A percentile compares a stretch with the other conserved stretches of the same genome.
These are phyloP conservation scores for Hylaeus anthracinus DNA, from an alignment of 1,140 invertebrate genomes.

Conservation along the genomic window DNA sequence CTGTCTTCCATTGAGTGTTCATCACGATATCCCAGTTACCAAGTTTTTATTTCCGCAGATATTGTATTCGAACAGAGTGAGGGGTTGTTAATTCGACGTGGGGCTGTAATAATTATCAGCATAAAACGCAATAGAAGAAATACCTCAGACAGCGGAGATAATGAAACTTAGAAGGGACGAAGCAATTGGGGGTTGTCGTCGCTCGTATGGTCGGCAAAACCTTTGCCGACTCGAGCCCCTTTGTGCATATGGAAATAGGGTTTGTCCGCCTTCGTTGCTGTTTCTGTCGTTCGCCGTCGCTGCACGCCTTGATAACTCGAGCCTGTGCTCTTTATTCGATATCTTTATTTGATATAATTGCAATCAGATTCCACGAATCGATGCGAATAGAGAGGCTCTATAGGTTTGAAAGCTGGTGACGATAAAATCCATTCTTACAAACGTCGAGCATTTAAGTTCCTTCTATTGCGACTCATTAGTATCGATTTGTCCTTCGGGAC, in stretches of 20 bases:
- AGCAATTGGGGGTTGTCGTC: constrained; percentile 55
- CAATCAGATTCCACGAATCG: constrained; percentile 1
- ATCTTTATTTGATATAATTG: background rate
- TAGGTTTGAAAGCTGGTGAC: background rate
- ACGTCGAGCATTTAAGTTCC: constrained; percentile 6
- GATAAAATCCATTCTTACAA: background rate
- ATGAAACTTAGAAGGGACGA: constrained; percentile 53
- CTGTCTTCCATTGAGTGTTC: too few species aligned
- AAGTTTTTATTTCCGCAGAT: too few species aligned
- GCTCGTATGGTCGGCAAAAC: constrained; percentile 58
- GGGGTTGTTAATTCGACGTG: constrained; percentile 11
- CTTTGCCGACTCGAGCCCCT: constrained; percentile 57
- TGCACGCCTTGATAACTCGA: background rate
- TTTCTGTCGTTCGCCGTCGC: constrained; percentile 10
- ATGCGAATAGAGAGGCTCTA: background rate
- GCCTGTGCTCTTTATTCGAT: background rate
- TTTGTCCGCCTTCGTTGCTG: constrained; percentile 31
- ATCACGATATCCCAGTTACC: too few species aligned
- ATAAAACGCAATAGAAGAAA: constrained; percentile 66
- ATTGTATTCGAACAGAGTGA: background rate
- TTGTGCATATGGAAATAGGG: constrained; percentile 69
- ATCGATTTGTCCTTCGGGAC: constrained; percentile 16
- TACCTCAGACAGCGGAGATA: constrained; percentile 59
- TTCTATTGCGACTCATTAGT: constrained; percentile 18
- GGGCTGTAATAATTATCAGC: constrained; percentile 57